phyloP scores from a whole-genome alignment of 2,797 vertebrate species.

The Labroides dimidiatus region DNA sequence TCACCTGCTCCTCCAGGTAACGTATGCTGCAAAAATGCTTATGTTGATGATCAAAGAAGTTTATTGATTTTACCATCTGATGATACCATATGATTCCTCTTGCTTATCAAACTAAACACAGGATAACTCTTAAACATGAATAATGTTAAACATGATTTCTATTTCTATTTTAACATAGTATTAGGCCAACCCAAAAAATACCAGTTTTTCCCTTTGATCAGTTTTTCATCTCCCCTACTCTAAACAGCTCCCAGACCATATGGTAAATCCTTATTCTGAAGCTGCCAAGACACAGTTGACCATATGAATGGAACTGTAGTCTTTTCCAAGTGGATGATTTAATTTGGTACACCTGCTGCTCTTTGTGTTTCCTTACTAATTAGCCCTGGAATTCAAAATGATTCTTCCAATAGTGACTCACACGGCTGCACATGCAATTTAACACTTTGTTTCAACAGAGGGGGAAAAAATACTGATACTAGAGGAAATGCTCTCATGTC shows the following conservation, averaged over 20 bases:
- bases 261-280: slow-evolving; percentile 1
- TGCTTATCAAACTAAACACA: no score
- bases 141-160: no score
- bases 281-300: neutral
- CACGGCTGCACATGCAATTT: neutral
- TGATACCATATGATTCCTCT: no score
- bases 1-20: no score
- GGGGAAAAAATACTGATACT: neutral
- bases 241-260: slow-evolving; percentile 8
- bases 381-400: no score
- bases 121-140: no score
- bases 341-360: neutral
- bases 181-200: no score
- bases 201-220: neutral
- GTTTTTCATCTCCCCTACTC: neutral
- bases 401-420: neutral
- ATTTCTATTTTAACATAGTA: no score
- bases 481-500: slow-evolving; percentile 2
- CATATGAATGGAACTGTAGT: slow-evolving; percentile 1
- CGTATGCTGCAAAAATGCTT: no score
- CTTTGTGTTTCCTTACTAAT: neutral
- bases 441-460: neutral
- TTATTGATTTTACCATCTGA: no score
- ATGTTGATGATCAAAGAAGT: no score
- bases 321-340: neutral